Evolutionary conservation across 2,113 vertebrate genomes (phyloP).

Genomic region (Actenoides hombroni): DNA sequence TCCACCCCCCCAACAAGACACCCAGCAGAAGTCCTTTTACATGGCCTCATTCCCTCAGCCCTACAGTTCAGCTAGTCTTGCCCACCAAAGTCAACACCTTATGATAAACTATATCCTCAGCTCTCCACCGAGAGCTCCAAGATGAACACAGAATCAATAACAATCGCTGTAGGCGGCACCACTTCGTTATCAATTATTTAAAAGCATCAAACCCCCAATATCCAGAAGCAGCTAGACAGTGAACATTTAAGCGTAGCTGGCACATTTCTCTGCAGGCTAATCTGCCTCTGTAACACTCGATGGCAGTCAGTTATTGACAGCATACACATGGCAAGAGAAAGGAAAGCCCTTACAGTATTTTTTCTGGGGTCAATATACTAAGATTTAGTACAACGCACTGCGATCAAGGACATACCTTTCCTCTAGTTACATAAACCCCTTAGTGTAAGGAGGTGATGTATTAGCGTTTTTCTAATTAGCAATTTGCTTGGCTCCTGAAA

Average conservation of each 20-base stretch:
- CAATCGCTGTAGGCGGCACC: neutral
- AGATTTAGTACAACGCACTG: neutral
- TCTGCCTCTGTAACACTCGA: neutral
- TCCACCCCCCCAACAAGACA: neutral
- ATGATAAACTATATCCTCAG: neutral
- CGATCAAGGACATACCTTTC: conserved; percentile 17
- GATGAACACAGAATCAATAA: neutral
- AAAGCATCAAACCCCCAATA: neutral
- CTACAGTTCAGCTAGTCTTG: neutral
- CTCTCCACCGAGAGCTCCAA: neutral
- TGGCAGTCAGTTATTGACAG: neutral
- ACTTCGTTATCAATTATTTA: conserved; percentile 51
- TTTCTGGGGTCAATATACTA: neutral
- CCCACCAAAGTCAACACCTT: neutral
- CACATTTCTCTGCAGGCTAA: neutral
- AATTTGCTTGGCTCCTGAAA: conserved; percentile 40
- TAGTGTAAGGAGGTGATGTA: conserved; percentile 16
- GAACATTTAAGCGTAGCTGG: neutral
- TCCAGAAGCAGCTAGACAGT: neutral
- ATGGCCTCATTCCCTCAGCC: neutral
- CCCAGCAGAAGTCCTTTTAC: neutral
- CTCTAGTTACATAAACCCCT: conserved; percentile 43
- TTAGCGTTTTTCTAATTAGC: conserved; percentile 19
- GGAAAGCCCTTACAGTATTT: neutral
- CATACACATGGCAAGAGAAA: neutral